Evolutionary conservation across 35 echinoderm and acorn worm genomes (phyloP), one percentile per base, ranked within the genome.

Genomic region (Ophioderma brevispina): DNA sequence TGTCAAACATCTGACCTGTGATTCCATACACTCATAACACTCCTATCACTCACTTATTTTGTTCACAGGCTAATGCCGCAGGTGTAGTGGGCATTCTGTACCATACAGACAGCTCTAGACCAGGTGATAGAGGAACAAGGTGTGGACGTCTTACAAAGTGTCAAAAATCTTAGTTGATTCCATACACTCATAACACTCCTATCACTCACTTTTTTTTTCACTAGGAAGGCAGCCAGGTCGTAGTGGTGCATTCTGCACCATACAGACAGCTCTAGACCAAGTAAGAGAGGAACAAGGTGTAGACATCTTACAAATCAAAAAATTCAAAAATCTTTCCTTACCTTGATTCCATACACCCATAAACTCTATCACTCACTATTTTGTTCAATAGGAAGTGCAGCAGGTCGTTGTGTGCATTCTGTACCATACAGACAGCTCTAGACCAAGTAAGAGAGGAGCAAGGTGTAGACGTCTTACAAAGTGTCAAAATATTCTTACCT

Each of bases 41-140:
- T n/a, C n/a, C n/a, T n/a, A n/a, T n/a, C n/a, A n/a, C n/a, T n/a
- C n/a, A n/a, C n/a, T 70, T 64, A 1, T 37, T 90, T 36, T 82
- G 5, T 38, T 50, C 31, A 63, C 55, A 92, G 90, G 55, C n/a
- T n/a, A 85, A 87, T 64, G 90, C 82, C 23, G 46, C 78, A 1
- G 83, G 83, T 25, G 87, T 40, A 17, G 90, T n/a, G 90, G 13
- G 90, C 86, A 0, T 92, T 87, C 56, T 92, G 91, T 21, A 55
- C 75, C 15, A 49, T 92, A 8, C 88, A 87, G 78, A 88, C 75
- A 42, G 70, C 42, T 36, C 55, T 92, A 31, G 91, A 92, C 39
- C 85, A 81, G 38, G 32, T 92, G 49, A 34, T 43, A 33, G 35
- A 39, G 35, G 91, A 92, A 37, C 76, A 76, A 36, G 49, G 30